These are phyloP conservation scores for Neocrepidodera transversa DNA, from an alignment of 2,888 invertebrate species.

Conservation along the genomic window DNA sequence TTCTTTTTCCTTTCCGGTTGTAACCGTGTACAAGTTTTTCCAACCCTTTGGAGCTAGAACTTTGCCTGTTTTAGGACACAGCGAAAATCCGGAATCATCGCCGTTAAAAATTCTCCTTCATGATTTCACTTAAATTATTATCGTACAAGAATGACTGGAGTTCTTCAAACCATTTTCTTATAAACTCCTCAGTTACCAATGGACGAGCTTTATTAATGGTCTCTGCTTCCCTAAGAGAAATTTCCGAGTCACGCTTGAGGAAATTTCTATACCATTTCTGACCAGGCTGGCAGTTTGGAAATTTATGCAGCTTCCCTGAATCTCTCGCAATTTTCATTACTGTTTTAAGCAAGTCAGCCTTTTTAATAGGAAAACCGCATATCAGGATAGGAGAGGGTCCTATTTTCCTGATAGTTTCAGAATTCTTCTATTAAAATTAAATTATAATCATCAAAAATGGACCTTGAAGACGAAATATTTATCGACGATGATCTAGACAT, in stretches of 20 bases:
- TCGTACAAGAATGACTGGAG: too few relatives aligned
- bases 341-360: too few relatives aligned
- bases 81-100: constrained; percentile 50
- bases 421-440: too few relatives aligned
- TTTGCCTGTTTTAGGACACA: constrained; percentile 51
- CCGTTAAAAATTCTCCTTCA: constrained; percentile 22
- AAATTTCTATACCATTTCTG: constrained; percentile 49
- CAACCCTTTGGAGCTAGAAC: constrained; percentile 31
- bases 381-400: background rate
- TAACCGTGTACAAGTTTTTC: constrained; percentile 46
- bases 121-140: constrained; percentile 17
- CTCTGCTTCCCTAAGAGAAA: constrained; percentile 37
- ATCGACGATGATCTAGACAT: too few relatives aligned
- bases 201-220: constrained; percentile 31
- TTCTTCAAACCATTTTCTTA: too few relatives aligned
- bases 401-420: too few relatives aligned
- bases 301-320: constrained; percentile 4
- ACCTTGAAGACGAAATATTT: too few relatives aligned
- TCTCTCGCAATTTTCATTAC: too few relatives aligned
- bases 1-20: constrained; percentile 20
- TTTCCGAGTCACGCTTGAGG: constrained; percentile 37
- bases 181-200: constrained; percentile 28
- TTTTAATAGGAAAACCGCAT: too few relatives aligned
- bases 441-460: too few relatives aligned
- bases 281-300: constrained; percentile 33